Evolutionary conservation across 1,140 invertebrate genomes (phyloP).

Genomic region (Acyrthosiphon pisum): DNA sequence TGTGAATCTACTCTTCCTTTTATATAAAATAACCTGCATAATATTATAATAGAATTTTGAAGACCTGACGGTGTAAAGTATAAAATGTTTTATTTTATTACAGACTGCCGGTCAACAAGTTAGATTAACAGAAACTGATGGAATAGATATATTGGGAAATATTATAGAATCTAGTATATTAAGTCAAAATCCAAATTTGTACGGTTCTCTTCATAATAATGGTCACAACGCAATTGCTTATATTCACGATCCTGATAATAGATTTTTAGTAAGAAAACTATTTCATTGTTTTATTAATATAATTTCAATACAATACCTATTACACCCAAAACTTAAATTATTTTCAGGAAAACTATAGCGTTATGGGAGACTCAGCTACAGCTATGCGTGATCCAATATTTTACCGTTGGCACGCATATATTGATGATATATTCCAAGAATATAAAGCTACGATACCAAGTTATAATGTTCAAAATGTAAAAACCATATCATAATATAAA

Average conservation of each 20-base stretch:
- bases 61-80: too few relatives aligned
- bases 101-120: constrained; percentile 62
- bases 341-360: constrained; percentile 69
- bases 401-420: constrained; percentile 82
- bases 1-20: too few relatives aligned
- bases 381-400: constrained; percentile 85
- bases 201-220: constrained; percentile 79
- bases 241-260: constrained; percentile 76
- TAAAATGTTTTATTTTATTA: constrained; percentile 12
- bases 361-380: constrained; percentile 76
- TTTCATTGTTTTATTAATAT: constrained; percentile 21
- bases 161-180: constrained; percentile 78
- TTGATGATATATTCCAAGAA: constrained; percentile 80
- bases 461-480: constrained; percentile 69
- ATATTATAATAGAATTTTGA: too few relatives aligned
- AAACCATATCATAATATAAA: background rate
- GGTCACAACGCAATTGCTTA: constrained; percentile 74
- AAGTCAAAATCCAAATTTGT: constrained; percentile 73
- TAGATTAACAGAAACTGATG: constrained; percentile 70
- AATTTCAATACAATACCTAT: too few relatives aligned
- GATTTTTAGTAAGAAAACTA: constrained; percentile 67
- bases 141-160: constrained; percentile 82
- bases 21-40: too few relatives aligned
- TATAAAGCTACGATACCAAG: constrained; percentile 75
- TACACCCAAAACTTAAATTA: too few relatives aligned